These are phyloP conservation scores for Hipposideros armiger DNA, from an alignment of 2,113 vertebrate species.

Conservation along the genomic window DNA sequence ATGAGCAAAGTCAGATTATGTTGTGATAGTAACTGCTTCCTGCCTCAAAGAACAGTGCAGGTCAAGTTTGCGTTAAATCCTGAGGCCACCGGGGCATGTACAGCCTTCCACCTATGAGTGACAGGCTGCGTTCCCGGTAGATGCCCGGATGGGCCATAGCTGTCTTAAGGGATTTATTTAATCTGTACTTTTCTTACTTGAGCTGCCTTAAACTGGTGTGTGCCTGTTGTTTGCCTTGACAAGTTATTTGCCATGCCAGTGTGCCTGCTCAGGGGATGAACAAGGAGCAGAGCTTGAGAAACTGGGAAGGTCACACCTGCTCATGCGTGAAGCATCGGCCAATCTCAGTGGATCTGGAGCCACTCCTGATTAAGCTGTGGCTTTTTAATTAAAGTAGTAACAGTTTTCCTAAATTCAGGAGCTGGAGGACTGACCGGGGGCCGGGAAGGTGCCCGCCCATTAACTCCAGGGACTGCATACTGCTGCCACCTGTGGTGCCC, in stretches of 20 bases:
- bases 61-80: background rate
- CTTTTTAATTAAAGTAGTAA: background rate
- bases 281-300: background rate
- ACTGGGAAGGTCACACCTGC: background rate
- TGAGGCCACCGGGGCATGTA: background rate
- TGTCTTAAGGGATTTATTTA: background rate
- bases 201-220: background rate
- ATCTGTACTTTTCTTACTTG: background rate
- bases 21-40: background rate
- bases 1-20: background rate
- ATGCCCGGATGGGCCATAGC: background rate
- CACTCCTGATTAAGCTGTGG: background rate
- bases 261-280: background rate
- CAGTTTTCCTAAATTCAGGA: background rate
- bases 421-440: no score
- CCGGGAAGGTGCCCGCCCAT: background rate
- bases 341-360: background rate
- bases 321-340: background rate
- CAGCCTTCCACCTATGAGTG: background rate
- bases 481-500: background rate
- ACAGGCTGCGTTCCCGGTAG: fast-evolving
- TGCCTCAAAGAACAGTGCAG: background rate
- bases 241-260: background rate
- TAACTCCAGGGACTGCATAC: background rate
- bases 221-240: background rate